These are phyloP conservation scores for Pogoniulus pusillus DNA, from an alignment of 2,797 vertebrate genomes.

Conservation along the genomic window DNA sequence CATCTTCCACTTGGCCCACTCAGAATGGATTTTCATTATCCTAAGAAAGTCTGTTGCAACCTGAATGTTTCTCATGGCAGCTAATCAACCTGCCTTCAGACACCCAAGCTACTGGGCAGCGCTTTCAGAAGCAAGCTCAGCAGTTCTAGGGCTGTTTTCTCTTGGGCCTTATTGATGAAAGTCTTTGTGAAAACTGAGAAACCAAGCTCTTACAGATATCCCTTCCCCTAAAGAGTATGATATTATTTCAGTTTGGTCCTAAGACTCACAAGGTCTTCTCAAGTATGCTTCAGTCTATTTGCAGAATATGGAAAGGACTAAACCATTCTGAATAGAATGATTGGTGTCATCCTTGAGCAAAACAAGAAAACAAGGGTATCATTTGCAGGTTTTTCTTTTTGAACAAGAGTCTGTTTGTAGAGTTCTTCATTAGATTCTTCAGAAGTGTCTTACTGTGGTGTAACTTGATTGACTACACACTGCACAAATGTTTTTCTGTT, in stretches of 20 bases:
- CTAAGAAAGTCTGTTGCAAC: not conserved
- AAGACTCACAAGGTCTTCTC: not conserved
- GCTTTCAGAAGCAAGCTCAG: not conserved
- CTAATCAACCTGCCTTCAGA: not conserved
- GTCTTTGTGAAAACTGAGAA: not conserved
- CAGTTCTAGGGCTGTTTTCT: not conserved
- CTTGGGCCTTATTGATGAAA: not conserved
- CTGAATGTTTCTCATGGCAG: not conserved
- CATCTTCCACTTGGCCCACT: not conserved
- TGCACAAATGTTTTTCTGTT: not conserved
- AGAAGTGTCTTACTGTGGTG: not conserved
- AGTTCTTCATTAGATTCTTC: not conserved
- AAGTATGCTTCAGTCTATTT: not conserved
- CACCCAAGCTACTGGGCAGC: not conserved
- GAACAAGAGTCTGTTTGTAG: not conserved
- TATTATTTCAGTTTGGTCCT: not conserved
- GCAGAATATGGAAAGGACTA: not conserved
- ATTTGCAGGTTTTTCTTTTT: not conserved
- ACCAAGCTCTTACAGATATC: not conserved
- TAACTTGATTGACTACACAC: not conserved
- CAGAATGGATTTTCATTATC: not conserved
- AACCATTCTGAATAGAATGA: not conserved
- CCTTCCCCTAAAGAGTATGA: rapidly evolving
- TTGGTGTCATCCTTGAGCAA: not conserved
- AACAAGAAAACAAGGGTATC: not conserved